These are phyloP conservation scores for Sarcophaga peregrina DNA, from an alignment of 1,140 invertebrate species.

Conservation along the genomic window DNA sequence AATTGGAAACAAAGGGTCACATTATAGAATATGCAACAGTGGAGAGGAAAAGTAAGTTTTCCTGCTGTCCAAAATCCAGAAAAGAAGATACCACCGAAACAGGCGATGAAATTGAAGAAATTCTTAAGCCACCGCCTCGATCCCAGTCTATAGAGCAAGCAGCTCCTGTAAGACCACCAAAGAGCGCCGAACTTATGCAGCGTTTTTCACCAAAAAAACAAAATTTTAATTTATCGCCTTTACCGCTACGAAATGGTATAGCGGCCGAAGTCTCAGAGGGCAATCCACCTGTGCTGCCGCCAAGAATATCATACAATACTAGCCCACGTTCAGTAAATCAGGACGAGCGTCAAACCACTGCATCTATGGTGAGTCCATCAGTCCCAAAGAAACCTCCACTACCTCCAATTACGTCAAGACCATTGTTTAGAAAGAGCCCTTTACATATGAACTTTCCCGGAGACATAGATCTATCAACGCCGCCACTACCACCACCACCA, in stretches of 20 bases:
- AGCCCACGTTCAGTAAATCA: slow-evolving; percentile 28
- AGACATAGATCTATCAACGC: slow-evolving; percentile 55
- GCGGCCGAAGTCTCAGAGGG: slow-evolving; percentile 48
- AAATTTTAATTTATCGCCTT: slow-evolving; percentile 42
- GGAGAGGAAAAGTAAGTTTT: slow-evolving; percentile 75
- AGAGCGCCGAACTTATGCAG: slow-evolving; percentile 67
- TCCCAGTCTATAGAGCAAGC: slow-evolving; percentile 68
- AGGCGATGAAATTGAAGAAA: slow-evolving; percentile 40
- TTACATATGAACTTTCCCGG: slow-evolving; percentile 38
- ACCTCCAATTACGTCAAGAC: slow-evolving; percentile 75
- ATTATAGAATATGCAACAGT: slow-evolving; percentile 76
- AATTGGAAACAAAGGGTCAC: slow-evolving; percentile 52
- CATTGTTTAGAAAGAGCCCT: slow-evolving; percentile 65
- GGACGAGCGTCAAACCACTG: slow-evolving; percentile 36
- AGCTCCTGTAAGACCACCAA: slow-evolving; percentile 72
- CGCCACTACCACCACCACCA: slow-evolving; percentile 43
- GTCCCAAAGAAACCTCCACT: slow-evolving; percentile 78
- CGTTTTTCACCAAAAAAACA: slow-evolving; percentile 67
- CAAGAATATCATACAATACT: slow-evolving; percentile 66
- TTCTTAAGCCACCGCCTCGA: slow-evolving; percentile 69
- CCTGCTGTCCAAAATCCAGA: slow-evolving; percentile 73
- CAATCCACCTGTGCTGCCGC: slow-evolving; percentile 68
- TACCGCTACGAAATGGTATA: slow-evolving; percentile 21
- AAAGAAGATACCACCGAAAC: slow-evolving; percentile 52
- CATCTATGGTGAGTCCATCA: slow-evolving; percentile 62